phyloP scores from a whole-genome alignment of 2,113 vertebrate genomes.

The Lanius collurio region DNA sequence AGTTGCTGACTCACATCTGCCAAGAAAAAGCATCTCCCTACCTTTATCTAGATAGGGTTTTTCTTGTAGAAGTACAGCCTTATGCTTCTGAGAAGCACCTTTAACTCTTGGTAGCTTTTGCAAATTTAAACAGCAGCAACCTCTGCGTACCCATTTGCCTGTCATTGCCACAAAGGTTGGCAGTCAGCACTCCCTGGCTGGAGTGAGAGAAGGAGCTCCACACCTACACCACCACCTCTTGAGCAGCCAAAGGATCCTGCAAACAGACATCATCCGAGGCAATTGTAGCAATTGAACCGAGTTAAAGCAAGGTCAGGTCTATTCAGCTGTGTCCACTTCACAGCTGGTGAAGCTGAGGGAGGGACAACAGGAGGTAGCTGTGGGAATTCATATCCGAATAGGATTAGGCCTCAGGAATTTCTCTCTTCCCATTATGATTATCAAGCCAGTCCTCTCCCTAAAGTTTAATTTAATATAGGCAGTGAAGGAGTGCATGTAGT shows the following conservation, averaged over 20 bases:
- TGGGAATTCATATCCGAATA: neutral
- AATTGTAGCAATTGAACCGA: neutral
- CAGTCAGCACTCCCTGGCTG: neutral
- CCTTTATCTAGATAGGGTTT: neutral
- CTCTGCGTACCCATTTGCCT: neutral
- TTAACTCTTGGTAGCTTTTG: neutral
- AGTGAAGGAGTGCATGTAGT: neutral
- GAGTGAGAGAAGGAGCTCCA: neutral
- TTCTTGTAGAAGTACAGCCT: neutral
- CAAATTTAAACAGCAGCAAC: neutral
- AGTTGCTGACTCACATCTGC: constrained; percentile 40
- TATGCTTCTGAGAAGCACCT: neutral
- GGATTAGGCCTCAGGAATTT: neutral
- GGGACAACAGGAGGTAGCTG: neutral
- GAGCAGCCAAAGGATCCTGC: neutral
- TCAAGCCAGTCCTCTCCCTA: neutral
- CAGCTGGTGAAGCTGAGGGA: neutral
- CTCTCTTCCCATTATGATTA: neutral
- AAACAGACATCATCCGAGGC: neutral
- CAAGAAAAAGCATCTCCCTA: neutral
- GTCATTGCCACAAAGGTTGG: neutral
- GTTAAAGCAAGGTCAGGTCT: neutral
- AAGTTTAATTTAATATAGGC: neutral
- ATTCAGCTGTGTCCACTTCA: neutral
- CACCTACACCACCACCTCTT: neutral